A percentile compares a stretch with the other conserved stretches of the same genome.
Evolutionary conservation across 2,113 vertebrate species (phyloP).

Genomic region (Sterrhoptilus dennistouni): DNA sequence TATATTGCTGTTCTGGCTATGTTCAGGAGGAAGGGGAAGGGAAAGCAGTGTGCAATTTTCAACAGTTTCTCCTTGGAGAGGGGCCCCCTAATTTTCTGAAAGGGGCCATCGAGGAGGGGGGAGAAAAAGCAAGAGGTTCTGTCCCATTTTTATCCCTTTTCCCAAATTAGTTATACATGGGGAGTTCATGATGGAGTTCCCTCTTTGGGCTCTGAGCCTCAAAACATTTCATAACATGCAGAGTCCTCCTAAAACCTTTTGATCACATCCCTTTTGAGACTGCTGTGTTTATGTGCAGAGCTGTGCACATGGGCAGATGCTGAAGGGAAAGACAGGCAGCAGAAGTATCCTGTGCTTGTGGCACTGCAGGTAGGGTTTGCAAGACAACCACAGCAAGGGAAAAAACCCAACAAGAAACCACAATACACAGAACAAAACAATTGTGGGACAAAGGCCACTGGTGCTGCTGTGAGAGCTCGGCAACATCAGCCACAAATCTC

Average conservation of each 20-base stretch:
- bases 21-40: constrained; percentile 66
- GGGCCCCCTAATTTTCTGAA: constrained; percentile 72
- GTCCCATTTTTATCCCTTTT: constrained; percentile 52
- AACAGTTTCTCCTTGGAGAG: constrained; percentile 67
- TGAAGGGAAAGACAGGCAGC: not conserved
- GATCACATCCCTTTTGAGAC: not conserved
- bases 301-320: not conserved
- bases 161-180: constrained; percentile 44
- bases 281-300: not conserved
- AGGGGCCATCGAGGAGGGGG: constrained; percentile 53
- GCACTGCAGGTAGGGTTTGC: not conserved
- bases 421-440: not conserved
- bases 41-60: constrained; percentile 67
- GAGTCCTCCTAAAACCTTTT: constrained; percentile 36
- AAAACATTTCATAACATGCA: constrained; percentile 37
- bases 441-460: not conserved
- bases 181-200: constrained; percentile 41
- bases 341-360: not conserved
- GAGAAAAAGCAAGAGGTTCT: constrained; percentile 20
- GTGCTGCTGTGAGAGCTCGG: not conserved
- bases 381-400: not conserved
- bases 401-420: not conserved
- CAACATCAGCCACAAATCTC: not conserved
- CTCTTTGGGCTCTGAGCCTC: constrained; percentile 47
- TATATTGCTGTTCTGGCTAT: constrained; percentile 73